phyloP scores from a whole-genome alignment of 2,888 invertebrate genomes.

The Heliothis peltigera region DNA sequence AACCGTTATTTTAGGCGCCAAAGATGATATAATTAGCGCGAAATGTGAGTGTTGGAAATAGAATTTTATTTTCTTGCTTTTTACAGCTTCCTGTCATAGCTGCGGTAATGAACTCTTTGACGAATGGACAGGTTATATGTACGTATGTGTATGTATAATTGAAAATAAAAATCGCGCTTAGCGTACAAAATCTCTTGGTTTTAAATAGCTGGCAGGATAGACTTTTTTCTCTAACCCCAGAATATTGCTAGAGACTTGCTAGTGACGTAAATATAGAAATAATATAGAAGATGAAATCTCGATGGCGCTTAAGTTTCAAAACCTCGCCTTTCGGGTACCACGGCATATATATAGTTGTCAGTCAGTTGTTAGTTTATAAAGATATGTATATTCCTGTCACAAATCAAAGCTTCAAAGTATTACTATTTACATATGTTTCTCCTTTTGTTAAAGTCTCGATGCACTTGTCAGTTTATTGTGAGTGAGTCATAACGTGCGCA shows the following conservation, averaged over 20 bases:
- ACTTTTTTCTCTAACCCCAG: too few species aligned
- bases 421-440: background rate
- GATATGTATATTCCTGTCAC: background rate
- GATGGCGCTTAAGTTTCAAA: too few species aligned
- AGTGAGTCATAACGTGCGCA: constrained; percentile 31
- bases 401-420: constrained; percentile 3
- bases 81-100: background rate
- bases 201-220: too few species aligned
- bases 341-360: too few species aligned
- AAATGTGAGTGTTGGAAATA: constrained; percentile 7
- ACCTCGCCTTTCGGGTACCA: too few species aligned
- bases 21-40: constrained; percentile 38
- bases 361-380: too few species aligned
- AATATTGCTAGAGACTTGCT: too few species aligned
- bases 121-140: background rate
- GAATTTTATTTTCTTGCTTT: too few species aligned
- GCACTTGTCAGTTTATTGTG: constrained; percentile 36
- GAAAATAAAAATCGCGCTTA: too few species aligned
- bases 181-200: too few species aligned
- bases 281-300: too few species aligned
- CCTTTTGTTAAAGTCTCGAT: constrained; percentile 10
- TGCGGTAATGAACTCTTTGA: constrained; percentile 1
- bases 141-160: background rate
- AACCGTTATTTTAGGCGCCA: constrained; percentile 57
- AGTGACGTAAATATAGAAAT: too few species aligned